Percentiles rank a stretch among this genome's conserved stretches.
phyloP scores from a whole-genome alignment of 1,140 invertebrate genomes.

The Lepeophtheirus salmonis region DNA sequence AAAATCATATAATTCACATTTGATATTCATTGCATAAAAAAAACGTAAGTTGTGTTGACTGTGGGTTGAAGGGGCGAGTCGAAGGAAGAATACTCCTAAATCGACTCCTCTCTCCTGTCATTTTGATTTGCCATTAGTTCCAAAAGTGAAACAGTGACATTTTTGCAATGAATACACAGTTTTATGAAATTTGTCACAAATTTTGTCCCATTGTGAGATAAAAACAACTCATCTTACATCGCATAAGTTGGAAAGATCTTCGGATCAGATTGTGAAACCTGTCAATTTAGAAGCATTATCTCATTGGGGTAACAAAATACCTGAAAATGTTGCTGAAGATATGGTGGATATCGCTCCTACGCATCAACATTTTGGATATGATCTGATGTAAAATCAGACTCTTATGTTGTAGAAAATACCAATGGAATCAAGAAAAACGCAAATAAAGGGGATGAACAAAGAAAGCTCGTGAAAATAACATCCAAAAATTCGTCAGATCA shows the following conservation, averaged over 20 bases:
- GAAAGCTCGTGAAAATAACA: conserved; percentile 4
- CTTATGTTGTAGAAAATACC: conserved; percentile 12
- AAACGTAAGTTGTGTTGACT: no score
- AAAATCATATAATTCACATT: no score
- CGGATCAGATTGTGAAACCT: conserved; percentile 84
- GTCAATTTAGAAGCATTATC: conserved; percentile 86
- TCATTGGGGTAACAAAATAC: conserved; percentile 88
- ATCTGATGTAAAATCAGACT: conserved; percentile 33
- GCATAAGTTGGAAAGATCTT: conserved; percentile 86
- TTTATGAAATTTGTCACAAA: conserved; percentile 57
- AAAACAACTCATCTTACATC: conserved; percentile 88
- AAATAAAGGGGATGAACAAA: conserved; percentile 12
- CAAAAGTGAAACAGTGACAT: conserved; percentile 80
- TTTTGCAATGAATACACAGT: conserved; percentile 78
- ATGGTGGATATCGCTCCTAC: conserved; percentile 82
- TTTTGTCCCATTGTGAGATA: conserved; percentile 81
- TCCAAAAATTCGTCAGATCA: conserved; percentile 7
- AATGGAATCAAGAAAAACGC: conserved; percentile 12
- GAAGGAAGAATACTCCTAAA: no score
- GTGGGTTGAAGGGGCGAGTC: no score
- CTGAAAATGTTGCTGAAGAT: conserved; percentile 66
- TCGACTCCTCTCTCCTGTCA: no score
- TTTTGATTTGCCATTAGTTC: no score
- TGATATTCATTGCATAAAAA: no score
- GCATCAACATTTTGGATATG: conserved; percentile 70